These are phyloP conservation scores for Merluccius polli DNA, from an alignment of 2,797 vertebrate species.

Conservation along the genomic window DNA sequence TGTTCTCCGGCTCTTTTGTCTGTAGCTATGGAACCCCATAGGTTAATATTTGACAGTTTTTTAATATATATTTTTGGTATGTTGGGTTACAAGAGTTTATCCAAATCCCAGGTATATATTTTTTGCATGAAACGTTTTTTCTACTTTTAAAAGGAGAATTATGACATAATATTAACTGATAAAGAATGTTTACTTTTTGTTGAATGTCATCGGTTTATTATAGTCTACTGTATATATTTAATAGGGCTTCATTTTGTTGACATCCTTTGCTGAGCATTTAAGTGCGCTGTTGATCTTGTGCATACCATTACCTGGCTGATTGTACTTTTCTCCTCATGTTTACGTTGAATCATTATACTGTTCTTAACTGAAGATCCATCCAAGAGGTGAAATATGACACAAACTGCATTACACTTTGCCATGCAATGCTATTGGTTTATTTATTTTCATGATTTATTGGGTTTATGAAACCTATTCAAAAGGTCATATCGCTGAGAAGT, in stretches of 20 bases:
- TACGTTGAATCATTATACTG: conserved; percentile 48
- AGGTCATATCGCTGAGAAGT: conserved; percentile 22
- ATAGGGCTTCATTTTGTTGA: conserved; percentile 53
- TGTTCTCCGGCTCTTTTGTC: conserved; percentile 12
- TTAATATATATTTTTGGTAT: conserved; percentile 79
- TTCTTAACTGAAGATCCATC: conserved; percentile 45
- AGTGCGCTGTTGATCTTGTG: conserved; percentile 29
- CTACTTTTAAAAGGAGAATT: conserved; percentile 70
- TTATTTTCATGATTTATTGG: conserved; percentile 42
- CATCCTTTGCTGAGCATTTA: conserved; percentile 48
- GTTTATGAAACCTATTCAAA: conserved; percentile 7
- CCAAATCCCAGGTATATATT: conserved; percentile 74
- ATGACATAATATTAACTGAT: conserved; percentile 47
- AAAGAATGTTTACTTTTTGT: conserved; percentile 58
- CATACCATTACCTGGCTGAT: conserved; percentile 22
- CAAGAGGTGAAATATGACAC: conserved; percentile 20
- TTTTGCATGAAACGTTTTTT: conserved; percentile 76
- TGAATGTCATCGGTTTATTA: conserved; percentile 59
- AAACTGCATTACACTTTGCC: conserved; percentile 17
- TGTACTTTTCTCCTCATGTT: conserved; percentile 47
- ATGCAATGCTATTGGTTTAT: background rate
- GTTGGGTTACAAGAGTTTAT: conserved; percentile 72
- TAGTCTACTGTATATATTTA: conserved; percentile 69
- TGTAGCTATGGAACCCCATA: conserved; percentile 46
- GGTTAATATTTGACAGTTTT: conserved; percentile 57